These are phyloP conservation scores for Morinoia aosen DNA, from an alignment of 2,888 invertebrate genomes.

Conservation along the genomic window DNA sequence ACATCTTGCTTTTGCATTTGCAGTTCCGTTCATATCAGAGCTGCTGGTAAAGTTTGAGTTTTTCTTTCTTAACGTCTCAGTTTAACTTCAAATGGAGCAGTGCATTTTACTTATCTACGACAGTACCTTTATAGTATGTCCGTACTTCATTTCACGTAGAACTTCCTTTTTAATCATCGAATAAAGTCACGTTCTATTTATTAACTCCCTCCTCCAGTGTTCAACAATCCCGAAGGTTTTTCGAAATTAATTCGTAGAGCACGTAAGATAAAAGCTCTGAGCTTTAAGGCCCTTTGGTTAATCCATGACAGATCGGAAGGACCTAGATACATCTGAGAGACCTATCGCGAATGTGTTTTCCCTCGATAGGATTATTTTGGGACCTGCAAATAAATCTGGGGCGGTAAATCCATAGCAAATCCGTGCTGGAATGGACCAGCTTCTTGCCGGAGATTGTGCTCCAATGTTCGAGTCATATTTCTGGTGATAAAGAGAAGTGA, in stretches of 20 bases:
- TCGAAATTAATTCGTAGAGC: background rate
- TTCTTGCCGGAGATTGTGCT: background rate
- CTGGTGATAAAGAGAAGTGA: constrained; percentile 21
- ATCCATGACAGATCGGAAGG: background rate
- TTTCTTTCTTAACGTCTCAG: too few relatives aligned
- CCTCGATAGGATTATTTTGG: constrained; percentile 46
- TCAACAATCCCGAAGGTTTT: background rate
- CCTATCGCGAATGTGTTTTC: constrained; percentile 46
- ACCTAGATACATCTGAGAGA: background rate
- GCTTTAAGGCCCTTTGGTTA: background rate
- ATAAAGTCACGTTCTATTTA: too few relatives aligned
- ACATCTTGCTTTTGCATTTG: too few relatives aligned
- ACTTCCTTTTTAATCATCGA: too few relatives aligned
- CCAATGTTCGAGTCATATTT: background rate
- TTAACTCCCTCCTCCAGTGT: too few relatives aligned
- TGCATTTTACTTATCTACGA: too few relatives aligned
- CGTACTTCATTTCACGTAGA: too few relatives aligned
- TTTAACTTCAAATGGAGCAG: too few relatives aligned
- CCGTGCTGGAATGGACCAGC: constrained; percentile 1
- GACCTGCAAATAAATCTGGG: background rate
- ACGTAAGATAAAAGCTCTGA: background rate
- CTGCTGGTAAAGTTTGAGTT: too few relatives aligned
- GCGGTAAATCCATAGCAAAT: background rate
- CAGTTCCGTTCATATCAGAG: too few relatives aligned
- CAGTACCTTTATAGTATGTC: too few relatives aligned